phyloP scores from a whole-genome alignment of 1,140 invertebrate species.

The Lordiphosa collinella region DNA sequence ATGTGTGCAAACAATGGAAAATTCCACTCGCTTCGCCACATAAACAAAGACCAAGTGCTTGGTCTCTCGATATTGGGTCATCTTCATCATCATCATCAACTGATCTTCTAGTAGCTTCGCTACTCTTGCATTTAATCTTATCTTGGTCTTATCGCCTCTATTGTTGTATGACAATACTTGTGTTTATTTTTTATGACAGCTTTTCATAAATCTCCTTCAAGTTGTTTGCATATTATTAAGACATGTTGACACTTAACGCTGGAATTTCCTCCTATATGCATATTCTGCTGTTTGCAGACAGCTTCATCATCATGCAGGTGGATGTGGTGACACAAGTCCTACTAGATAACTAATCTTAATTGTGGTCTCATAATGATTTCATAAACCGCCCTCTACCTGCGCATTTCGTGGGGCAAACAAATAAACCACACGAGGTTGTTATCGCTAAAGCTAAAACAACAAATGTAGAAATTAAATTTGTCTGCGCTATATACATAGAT shows the following conservation, averaged over 20 bases:
- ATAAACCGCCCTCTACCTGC: neutral
- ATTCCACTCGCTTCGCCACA: conserved; percentile 55
- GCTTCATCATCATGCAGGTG: conserved; percentile 21
- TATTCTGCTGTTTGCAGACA: conserved; percentile 19
- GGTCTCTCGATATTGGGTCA: conserved; percentile 32
- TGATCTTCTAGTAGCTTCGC: conserved; percentile 1
- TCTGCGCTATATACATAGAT: too few species aligned
- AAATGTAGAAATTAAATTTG: too few species aligned
- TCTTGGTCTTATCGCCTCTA: conserved; percentile 26
- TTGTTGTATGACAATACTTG: conserved; percentile 15
- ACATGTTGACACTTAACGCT: conserved; percentile 22
- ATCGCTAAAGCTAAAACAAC: too few species aligned
- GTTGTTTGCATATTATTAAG: conserved; percentile 21
- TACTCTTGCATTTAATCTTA: neutral
- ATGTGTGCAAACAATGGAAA: conserved; percentile 54
- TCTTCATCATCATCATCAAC: conserved; percentile 2
- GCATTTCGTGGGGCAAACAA: too few species aligned
- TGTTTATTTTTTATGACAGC: conserved; percentile 32
- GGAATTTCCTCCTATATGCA: conserved; percentile 10
- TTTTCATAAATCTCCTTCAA: conserved; percentile 21
- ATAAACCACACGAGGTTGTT: too few species aligned
- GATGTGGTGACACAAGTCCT: conserved; percentile 1
- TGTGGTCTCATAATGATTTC: neutral
- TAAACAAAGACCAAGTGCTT: conserved; percentile 1
- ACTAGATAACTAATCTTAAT: conserved; percentile 5